Base-by-base conservation (phyloP, 2,888 invertebrate species). In the Agriopis leucophaearia region DNA sequence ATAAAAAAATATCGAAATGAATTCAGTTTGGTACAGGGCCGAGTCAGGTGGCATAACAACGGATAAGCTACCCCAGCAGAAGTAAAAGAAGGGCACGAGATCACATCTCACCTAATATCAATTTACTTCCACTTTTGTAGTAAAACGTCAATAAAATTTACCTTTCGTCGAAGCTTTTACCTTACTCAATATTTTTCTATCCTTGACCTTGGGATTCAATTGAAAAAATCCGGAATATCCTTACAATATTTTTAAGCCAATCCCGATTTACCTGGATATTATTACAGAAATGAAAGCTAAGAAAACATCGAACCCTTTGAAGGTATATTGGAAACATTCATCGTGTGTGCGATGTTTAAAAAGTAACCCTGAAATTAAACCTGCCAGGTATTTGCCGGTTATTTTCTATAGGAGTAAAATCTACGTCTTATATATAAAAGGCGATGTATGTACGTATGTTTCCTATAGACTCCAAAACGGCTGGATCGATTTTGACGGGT, bases 241-340 rank as follows among this genome's bases (percentile, higher is more conserved):
- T 38, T 42, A 58, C 50, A 70, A 72, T 70, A 67, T 69, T 72
- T 71, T 67, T 64, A 71, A 70, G 66, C 64, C 50, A 70, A 70
- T 62, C 69, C 64, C 40, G 54, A 70, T 64, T 70, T 70, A 74
- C 71, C 72, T 66, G 62, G 66, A 73, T 64, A 73, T 75, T 73
- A 73, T 65, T 63, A 66, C 50, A 64, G 61, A 71, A 73, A 75
- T 68, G 72, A 66, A 70, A 64, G 73, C 66, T 70, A 71, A 72
- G 48, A 63, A 63, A 48, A n/a, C 10, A 35, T 45, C 35, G 44
- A 48, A 10, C 15, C 18, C n/a, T 40, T 61, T 61, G 42, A 61
- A 36, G 16, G 16, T 15, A 52, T 51, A 44, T 48, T 13, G 38
- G 13, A 7, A 36, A 55, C 42, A 42, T 55, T 55, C 13, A 13